Evolutionary conservation across 2,888 invertebrate genomes (phyloP).

Genomic region (Phortica okadai): DNA sequence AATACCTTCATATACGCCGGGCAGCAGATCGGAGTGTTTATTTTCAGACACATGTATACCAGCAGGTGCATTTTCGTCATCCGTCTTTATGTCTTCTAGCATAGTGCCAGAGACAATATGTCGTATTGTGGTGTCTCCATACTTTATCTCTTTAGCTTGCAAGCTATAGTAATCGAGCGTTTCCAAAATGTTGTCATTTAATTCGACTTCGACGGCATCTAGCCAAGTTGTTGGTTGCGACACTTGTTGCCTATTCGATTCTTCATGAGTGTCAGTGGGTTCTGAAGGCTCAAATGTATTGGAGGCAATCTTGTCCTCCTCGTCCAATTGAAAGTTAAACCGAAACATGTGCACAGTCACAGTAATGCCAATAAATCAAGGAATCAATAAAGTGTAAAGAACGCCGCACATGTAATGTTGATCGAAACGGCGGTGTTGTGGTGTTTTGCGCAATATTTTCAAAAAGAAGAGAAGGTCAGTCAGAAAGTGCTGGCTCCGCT

Average conservation of each 20-base stretch:
- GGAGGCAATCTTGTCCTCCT: conserved; percentile 28
- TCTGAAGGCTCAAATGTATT: conserved; percentile 21
- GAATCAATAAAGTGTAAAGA: too few relatives aligned
- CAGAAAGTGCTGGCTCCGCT: too few relatives aligned
- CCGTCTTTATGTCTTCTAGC: conserved; percentile 61
- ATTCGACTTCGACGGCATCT: conserved; percentile 60
- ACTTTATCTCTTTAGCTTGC: conserved; percentile 58
- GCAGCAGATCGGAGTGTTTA: conserved; percentile 84
- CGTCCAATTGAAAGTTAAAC: conserved; percentile 70
- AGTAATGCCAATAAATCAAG: too few relatives aligned
- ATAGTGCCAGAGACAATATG: conserved; percentile 67
- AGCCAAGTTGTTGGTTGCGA: conserved; percentile 57
- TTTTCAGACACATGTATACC: conserved; percentile 78
- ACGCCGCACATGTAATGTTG: too few relatives aligned
- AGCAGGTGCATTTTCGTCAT: conserved; percentile 56
- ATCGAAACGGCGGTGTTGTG: too few relatives aligned
- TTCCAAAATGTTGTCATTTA: conserved; percentile 50
- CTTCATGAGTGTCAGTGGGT: conserved; percentile 43
- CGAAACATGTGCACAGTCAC: conserved; percentile 63
- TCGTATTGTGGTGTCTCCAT: conserved; percentile 53
- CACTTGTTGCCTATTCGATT: background rate
- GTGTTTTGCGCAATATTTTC: too few relatives aligned
- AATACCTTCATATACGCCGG: conserved; percentile 88
- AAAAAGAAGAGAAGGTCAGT: too few relatives aligned
- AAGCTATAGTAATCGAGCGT: conserved; percentile 67